These are phyloP conservation scores for Drosophila parvula DNA, from an alignment of 1,140 invertebrate genomes.

Conservation along the genomic window DNA sequence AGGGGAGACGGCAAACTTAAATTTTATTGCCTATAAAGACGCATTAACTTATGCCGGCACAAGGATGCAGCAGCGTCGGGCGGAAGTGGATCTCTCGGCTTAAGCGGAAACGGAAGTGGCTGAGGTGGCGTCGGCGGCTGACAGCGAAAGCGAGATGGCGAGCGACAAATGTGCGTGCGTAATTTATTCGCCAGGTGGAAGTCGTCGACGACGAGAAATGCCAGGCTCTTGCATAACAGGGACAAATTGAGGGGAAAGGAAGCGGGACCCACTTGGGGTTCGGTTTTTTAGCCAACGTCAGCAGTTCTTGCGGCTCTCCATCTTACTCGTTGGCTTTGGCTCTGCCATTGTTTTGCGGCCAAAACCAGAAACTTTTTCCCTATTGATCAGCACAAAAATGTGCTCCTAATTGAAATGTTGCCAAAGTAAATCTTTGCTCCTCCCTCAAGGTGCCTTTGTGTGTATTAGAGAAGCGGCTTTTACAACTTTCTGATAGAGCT, in stretches of 20 bases:
- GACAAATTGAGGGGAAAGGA: slow-evolving; percentile 54
- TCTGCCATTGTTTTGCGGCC: slow-evolving; percentile 33
- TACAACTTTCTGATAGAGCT: slow-evolving; percentile 66
- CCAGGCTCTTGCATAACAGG: slow-evolving; percentile 53
- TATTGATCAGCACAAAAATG: slow-evolving; percentile 71
- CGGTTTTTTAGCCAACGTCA: slow-evolving; percentile 46
- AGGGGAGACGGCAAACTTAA: slow-evolving; percentile 70
- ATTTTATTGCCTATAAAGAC: slow-evolving; percentile 82
- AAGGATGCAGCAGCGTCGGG: slow-evolving; percentile 5
- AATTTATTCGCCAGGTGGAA: slow-evolving; percentile 59
- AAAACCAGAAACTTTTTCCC: slow-evolving; percentile 49
- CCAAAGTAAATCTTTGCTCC: slow-evolving; percentile 50
- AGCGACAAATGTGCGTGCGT: slow-evolving; percentile 70
- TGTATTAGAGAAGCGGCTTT: slow-evolving; percentile 53
- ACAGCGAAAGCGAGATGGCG: slow-evolving; percentile 34
- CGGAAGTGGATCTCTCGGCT: slow-evolving; percentile 27
- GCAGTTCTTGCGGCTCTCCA: slow-evolving; percentile 37
- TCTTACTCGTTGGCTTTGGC: neutral
- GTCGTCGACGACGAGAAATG: slow-evolving; percentile 15
- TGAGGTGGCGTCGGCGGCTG: slow-evolving; percentile 16
- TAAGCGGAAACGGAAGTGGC: slow-evolving; percentile 40
- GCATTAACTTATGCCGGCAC: slow-evolving; percentile 73
- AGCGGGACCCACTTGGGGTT: slow-evolving; percentile 42
- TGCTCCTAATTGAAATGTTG: slow-evolving; percentile 68
- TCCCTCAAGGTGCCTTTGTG: slow-evolving; percentile 37